Conservation (phyloP, 2,113 vertebrate genomes). For the Megaleporinus macrocephalus region DNA sequence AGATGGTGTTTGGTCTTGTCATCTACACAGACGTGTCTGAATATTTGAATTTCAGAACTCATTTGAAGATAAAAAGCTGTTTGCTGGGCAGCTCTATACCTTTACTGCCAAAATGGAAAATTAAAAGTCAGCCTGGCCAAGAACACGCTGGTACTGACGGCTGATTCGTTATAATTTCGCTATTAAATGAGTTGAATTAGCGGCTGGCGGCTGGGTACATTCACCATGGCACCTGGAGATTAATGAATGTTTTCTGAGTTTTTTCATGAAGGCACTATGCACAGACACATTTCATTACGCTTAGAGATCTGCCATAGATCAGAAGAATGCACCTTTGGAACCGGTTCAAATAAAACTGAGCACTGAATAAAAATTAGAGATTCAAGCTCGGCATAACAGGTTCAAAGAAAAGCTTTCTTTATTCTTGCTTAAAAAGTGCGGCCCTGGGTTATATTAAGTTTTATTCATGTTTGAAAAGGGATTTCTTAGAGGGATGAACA, state of each 20-base stretch:
- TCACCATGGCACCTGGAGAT: background rate
- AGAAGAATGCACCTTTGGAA: background rate
- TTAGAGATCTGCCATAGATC: background rate
- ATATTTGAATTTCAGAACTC: background rate
- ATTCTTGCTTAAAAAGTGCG: background rate
- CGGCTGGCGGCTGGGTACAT: background rate
- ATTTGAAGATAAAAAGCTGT: too few species aligned
- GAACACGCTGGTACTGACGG: background rate
- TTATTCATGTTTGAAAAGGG: background rate
- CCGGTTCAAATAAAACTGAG: background rate
- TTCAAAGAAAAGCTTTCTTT: background rate
- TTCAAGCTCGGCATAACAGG: background rate
- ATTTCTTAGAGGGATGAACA: background rate
- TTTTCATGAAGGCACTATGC: background rate
- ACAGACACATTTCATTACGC: background rate
- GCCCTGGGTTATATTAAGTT: background rate
- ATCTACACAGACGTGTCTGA: background rate
- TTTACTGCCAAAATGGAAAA: too few species aligned
- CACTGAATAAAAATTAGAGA: background rate
- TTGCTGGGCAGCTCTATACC: too few species aligned
- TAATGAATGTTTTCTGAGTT: background rate
- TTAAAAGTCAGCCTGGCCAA: background rate
- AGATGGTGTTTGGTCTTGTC: too few species aligned
- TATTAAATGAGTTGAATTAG: background rate
- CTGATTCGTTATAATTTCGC: background rate